Percentiles rank a stretch among this genome's conserved stretches.
Evolutionary conservation across 1,140 invertebrate species (phyloP).

Genomic region (Dysdera silvatica): DNA sequence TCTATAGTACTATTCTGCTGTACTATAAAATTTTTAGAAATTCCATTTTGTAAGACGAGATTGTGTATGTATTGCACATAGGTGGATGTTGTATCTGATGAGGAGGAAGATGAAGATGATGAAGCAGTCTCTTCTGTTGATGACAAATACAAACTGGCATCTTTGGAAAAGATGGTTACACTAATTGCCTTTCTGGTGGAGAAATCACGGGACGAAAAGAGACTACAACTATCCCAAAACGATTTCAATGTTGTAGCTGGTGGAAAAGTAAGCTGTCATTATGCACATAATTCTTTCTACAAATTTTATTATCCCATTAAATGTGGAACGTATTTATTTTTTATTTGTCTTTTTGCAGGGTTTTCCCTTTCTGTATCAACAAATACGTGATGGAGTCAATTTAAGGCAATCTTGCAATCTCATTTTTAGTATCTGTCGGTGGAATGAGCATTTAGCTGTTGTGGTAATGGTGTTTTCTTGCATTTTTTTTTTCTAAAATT

Average conservation of each 20-base stretch:
- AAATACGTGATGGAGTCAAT: constrained; percentile 87
- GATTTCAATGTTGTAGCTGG: constrained; percentile 76
- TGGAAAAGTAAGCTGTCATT: constrained; percentile 57
- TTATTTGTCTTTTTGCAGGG: constrained; percentile 51
- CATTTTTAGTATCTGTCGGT: constrained; percentile 81
- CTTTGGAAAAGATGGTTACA: constrained; percentile 92
- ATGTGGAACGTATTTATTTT: constrained; percentile 33
- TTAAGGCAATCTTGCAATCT: constrained; percentile 82
- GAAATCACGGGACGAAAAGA: constrained; percentile 65
- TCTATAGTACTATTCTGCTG: no score
- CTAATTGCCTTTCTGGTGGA: constrained; percentile 79
- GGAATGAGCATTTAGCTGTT: constrained; percentile 75
- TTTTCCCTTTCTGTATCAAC: constrained; percentile 86
- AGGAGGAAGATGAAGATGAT: constrained; percentile 74
- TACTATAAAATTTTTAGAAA: no score
- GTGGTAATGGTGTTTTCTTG: constrained; percentile 6
- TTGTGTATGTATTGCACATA: constrained; percentile 30
- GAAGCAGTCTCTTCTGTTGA: constrained; percentile 51
- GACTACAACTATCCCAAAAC: constrained; percentile 63
- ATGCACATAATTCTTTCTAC: background rate
- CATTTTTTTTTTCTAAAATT: background rate
- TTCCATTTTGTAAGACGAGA: no score
- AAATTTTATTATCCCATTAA: constrained; percentile 9
- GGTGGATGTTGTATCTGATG: constrained; percentile 50
- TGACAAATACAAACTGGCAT: constrained; percentile 74